A percentile compares a stretch with the other conserved stretches of the same genome.
Evolutionary conservation across 1,140 invertebrate genomes (phyloP).

Genomic region (Platyscapa corneri): DNA sequence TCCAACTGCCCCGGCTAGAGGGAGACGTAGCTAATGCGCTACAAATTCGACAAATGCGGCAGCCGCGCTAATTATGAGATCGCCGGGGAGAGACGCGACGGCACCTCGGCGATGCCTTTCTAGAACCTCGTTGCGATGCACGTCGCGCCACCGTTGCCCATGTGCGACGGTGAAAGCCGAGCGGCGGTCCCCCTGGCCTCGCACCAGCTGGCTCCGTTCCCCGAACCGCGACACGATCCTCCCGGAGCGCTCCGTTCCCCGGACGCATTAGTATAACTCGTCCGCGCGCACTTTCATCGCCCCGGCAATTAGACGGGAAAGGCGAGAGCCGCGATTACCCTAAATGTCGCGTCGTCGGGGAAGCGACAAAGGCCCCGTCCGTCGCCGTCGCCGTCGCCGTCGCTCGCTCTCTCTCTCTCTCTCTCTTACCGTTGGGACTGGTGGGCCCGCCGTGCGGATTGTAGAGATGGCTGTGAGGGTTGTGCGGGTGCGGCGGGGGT

Average conservation of each 20-base stretch:
- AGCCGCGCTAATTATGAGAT: constrained; percentile 53
- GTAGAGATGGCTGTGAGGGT: constrained; percentile 71
- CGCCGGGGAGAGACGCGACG: background rate
- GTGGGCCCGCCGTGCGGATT: constrained; percentile 67
- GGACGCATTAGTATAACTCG: too few species aligned
- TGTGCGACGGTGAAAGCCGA: constrained; percentile 30
- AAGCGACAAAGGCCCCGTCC: too few species aligned
- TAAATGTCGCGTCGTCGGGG: background rate
- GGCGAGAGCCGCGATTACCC: constrained; percentile 29
- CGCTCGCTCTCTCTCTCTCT: too few species aligned
- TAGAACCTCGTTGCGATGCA: background rate
- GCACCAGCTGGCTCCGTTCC: background rate
- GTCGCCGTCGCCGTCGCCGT: too few species aligned
- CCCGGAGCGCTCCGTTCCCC: background rate
- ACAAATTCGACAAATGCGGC: constrained; percentile 58
- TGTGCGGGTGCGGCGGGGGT: constrained; percentile 72
- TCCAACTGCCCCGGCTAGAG: background rate
- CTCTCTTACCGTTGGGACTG: constrained; percentile 73
- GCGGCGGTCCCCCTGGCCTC: background rate
- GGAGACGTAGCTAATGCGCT: constrained; percentile 58
- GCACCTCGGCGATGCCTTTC: constrained; percentile 2
- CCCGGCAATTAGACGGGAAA: too few species aligned
- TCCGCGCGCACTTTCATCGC: too few species aligned
- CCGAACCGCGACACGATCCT: background rate
- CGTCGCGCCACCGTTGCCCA: background rate